Evolutionary conservation across 2,888 invertebrate species (phyloP).

Genomic region (Leptinotarsa haldemani): DNA sequence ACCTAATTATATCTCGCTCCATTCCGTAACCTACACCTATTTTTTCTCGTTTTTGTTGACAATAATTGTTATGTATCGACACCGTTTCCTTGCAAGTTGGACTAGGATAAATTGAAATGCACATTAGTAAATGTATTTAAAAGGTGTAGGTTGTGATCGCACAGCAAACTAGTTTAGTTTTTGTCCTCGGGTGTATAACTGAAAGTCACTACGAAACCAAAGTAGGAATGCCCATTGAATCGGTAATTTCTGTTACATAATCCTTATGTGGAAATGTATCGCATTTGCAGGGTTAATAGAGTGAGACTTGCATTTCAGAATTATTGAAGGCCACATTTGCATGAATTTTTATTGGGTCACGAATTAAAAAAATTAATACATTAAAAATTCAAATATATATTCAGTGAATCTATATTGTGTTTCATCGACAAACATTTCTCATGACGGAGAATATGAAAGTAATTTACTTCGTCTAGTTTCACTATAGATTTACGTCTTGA

Average conservation of each 20-base stretch:
- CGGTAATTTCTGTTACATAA: constrained; percentile 7
- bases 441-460: too few relatives aligned
- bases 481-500: too few relatives aligned
- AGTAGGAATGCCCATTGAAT: constrained; percentile 10
- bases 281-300: not conserved
- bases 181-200: constrained; percentile 10
- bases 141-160: constrained; percentile 19
- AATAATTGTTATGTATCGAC: constrained; percentile 19
- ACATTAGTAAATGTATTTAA: constrained; percentile 7
- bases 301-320: not conserved
- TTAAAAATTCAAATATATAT: too few relatives aligned
- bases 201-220: constrained; percentile 11
- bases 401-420: too few relatives aligned
- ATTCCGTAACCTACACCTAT: constrained; percentile 32
- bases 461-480: too few relatives aligned
- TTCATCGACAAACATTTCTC: too few relatives aligned
- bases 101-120: constrained; percentile 8
- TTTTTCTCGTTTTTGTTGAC: constrained; percentile 19
- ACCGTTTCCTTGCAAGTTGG: constrained; percentile 2
- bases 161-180: constrained; percentile 20
- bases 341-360: too few relatives aligned
- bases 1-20: constrained; percentile 26
- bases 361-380: too few relatives aligned
- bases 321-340: not conserved
- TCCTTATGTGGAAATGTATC: not conserved